phyloP scores from a whole-genome alignment of 2,797 vertebrate species.

The Coendou prehensilis region DNA sequence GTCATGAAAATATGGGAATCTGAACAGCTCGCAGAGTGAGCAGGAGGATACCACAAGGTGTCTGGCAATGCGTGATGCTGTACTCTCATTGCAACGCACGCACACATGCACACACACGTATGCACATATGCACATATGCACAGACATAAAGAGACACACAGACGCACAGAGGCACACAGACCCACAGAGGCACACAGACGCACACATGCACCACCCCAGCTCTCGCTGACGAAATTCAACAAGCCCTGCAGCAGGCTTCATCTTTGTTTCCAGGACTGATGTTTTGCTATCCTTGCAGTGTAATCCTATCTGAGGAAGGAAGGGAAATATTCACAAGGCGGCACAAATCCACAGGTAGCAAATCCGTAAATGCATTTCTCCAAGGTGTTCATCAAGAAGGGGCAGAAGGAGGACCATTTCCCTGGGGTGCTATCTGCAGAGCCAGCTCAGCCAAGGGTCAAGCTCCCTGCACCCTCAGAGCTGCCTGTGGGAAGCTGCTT shows the following conservation, averaged over 20 bases:
- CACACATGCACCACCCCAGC: neutral
- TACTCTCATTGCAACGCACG: neutral
- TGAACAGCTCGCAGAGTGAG: neutral
- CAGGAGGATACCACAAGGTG: neutral
- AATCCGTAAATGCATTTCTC: neutral
- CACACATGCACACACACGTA: neutral
- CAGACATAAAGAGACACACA: rapidly evolving
- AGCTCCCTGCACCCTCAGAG: too few relatives aligned
- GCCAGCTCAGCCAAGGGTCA: neutral
- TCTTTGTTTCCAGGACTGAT: neutral
- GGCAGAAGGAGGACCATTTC: neutral
- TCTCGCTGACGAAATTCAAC: neutral
- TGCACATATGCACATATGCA: rapidly evolving
- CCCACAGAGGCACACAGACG: neutral
- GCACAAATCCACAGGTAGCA: neutral
- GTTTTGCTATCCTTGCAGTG: neutral
- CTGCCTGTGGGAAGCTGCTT: neutral
- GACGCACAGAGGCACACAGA: neutral
- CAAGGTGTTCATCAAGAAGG: neutral
- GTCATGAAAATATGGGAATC: neutral
- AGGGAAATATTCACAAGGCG: neutral
- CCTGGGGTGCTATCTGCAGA: neutral
- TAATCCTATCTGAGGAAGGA: neutral
- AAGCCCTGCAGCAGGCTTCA: neutral
- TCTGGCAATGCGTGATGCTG: neutral